Conservation (phyloP, 1,140 invertebrate species). For the Drosophila cardini region DNA sequence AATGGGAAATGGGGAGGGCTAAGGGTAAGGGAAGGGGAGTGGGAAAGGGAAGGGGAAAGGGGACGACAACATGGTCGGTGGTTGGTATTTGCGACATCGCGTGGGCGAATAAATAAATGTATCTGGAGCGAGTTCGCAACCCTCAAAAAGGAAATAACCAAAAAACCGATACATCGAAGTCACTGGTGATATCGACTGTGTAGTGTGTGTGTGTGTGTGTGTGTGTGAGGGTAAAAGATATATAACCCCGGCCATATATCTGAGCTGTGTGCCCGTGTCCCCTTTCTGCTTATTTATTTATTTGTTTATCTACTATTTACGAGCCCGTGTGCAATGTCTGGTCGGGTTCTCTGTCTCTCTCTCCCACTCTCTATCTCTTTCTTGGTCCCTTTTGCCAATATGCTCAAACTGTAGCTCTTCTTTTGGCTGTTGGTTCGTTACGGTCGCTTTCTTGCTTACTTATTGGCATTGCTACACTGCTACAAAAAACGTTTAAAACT, state of each 20-base stretch:
- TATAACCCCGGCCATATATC: conserved; percentile 74
- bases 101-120: conserved; percentile 56
- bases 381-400: conserved; percentile 26
- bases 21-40: conserved; percentile 6
- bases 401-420: conserved; percentile 17
- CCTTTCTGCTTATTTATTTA: conserved; percentile 54
- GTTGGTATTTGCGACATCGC: conserved; percentile 58
- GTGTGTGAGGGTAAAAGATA: conserved; percentile 58
- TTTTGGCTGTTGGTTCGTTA: conserved; percentile 49
- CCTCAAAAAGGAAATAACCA: conserved; percentile 32
- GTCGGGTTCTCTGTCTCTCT: neutral
- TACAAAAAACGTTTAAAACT: too few species aligned
- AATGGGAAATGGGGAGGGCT: neutral
- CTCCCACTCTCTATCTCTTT: neutral
- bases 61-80: conserved; percentile 47
- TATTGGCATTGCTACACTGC: conserved; percentile 40
- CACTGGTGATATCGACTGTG: conserved; percentile 52
- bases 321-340: conserved; percentile 56
- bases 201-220: conserved; percentile 28
- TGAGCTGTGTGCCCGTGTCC: conserved; percentile 28
- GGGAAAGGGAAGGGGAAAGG: conserved; percentile 15
- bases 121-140: conserved; percentile 70
- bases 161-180: conserved; percentile 55
- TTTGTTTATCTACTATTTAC: conserved; percentile 83
- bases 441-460: conserved; percentile 65